These are phyloP conservation scores for Eurystomus glaucurus DNA, from an alignment of 2,797 vertebrate genomes.

Conservation along the genomic window DNA sequence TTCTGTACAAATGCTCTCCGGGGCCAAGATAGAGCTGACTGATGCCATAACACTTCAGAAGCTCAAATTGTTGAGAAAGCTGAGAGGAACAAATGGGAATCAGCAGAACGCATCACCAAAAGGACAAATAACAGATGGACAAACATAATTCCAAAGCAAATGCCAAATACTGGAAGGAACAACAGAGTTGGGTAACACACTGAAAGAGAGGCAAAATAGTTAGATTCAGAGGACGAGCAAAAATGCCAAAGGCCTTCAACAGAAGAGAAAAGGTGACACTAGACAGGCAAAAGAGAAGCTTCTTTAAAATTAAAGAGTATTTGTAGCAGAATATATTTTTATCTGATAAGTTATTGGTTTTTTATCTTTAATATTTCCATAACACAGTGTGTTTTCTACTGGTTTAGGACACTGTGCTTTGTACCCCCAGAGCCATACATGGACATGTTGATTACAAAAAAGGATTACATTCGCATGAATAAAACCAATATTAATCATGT, in stretches of 20 bases:
- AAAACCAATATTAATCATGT: accelerated
- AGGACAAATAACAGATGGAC: conserved; percentile 85
- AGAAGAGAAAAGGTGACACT: conserved; percentile 38
- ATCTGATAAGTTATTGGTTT: background rate
- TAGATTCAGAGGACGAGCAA: conserved; percentile 54
- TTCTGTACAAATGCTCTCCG: background rate
- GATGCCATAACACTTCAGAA: conserved; percentile 62
- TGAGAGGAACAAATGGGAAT: conserved; percentile 73
- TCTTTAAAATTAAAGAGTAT: background rate
- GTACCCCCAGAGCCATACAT: background rate
- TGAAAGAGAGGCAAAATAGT: conserved; percentile 68
- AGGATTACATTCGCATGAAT: background rate
- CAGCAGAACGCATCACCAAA: conserved; percentile 76
- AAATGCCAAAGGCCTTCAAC: conserved; percentile 38
- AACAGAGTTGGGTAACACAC: conserved; percentile 78
- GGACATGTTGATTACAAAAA: background rate
- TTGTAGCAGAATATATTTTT: background rate
- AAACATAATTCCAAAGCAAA: conserved; percentile 80
- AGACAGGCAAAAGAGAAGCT: background rate
- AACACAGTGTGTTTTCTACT: background rate
- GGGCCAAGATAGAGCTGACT: conserved; percentile 39
- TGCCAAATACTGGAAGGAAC: conserved; percentile 79
- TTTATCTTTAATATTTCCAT: background rate
- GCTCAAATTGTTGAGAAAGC: conserved; percentile 56
- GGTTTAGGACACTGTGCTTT: background rate